These are phyloP conservation scores for Idaea aversata DNA, from an alignment of 2,888 invertebrate genomes.

Conservation along the genomic window DNA sequence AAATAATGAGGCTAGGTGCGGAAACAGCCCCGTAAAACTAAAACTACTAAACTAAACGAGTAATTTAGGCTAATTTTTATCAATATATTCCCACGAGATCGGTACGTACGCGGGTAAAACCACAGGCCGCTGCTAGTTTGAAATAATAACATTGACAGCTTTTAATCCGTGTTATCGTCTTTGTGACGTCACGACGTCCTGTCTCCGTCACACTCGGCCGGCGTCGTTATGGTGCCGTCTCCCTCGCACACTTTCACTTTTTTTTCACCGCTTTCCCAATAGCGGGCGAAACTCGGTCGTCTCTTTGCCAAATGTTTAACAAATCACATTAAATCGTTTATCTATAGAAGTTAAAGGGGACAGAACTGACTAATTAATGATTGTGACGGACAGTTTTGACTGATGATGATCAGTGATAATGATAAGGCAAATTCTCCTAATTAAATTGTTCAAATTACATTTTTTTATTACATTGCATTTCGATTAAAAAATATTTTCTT, in stretches of 20 bases:
- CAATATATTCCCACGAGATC: too few relatives aligned
- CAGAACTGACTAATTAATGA: not conserved
- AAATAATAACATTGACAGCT: slow-evolving; percentile 9
- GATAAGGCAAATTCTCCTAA: too few relatives aligned
- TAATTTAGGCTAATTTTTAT: too few relatives aligned
- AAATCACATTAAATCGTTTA: not conserved
- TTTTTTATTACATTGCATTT: too few relatives aligned
- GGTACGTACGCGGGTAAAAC: not conserved
- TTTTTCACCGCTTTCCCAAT: slow-evolving; percentile 72
- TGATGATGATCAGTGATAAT: too few relatives aligned
- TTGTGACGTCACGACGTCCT: slow-evolving; percentile 40
- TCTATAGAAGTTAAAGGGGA: not conserved
- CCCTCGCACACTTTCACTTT: slow-evolving; percentile 70
- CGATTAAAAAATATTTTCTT: too few relatives aligned
- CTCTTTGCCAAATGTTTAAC: slow-evolving; percentile 64
- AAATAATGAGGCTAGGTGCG: too few relatives aligned
- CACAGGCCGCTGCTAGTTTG: not conserved
- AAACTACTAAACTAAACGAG: too few relatives aligned
- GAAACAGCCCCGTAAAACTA: too few relatives aligned
- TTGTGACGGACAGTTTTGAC: not conserved
- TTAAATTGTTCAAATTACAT: too few relatives aligned
- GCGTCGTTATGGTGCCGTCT: slow-evolving; percentile 33
- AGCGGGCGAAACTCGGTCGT: slow-evolving; percentile 58
- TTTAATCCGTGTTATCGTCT: slow-evolving; percentile 32
- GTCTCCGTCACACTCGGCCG: slow-evolving; percentile 40